These are phyloP conservation scores for Euwallacea fornicatus DNA, from an alignment of 1,140 invertebrate genomes.

Conservation along the genomic window DNA sequence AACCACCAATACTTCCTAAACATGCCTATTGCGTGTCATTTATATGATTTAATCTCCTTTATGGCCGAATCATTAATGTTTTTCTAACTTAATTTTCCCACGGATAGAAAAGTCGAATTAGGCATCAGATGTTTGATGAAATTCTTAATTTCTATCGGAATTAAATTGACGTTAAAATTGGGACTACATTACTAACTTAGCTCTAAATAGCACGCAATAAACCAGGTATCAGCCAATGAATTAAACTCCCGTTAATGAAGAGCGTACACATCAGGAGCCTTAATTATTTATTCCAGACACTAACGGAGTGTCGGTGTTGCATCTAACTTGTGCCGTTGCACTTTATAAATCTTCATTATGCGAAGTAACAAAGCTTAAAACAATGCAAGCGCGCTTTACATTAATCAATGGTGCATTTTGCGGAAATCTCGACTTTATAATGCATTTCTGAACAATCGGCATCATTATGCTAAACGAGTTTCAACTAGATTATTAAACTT, in stretches of 20 bases:
- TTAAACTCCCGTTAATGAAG: constrained; percentile 2
- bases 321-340: constrained; percentile 9
- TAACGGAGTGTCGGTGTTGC: neutral
- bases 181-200: neutral
- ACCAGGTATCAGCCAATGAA: neutral
- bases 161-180: neutral
- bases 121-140: neutral
- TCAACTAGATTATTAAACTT: neutral
- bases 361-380: constrained; percentile 15
- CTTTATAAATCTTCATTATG: constrained; percentile 14
- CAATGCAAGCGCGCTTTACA: constrained; percentile 12
- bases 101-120: too few species aligned
- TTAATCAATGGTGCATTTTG: constrained; percentile 6
- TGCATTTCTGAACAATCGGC: neutral
- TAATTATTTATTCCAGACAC: constrained; percentile 9
- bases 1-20: too few species aligned
- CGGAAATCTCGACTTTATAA: constrained; percentile 8
- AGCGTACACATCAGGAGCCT: neutral
- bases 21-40: too few species aligned
- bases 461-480: neutral
- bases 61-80: neutral
- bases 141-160: neutral
- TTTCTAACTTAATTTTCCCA: neutral
- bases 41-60: neutral
- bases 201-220: neutral